Conservation (phyloP, 1,140 invertebrate genomes). For the Lanistes nyassanus region DNA sequence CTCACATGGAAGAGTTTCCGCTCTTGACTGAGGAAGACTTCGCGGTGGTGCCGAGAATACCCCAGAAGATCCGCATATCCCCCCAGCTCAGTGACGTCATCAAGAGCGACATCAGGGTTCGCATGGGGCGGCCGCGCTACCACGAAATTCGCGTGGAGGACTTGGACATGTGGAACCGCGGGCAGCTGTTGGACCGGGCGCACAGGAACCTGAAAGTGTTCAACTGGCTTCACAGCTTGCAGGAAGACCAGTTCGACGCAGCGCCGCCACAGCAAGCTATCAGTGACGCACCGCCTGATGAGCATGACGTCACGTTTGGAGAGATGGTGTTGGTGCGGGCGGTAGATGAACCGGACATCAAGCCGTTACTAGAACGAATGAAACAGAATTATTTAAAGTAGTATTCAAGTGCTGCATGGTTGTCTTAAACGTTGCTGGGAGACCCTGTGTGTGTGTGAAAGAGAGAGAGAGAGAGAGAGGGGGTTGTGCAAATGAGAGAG, state of each 20-base stretch:
- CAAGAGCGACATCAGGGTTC: constrained; percentile 47
- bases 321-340: constrained; percentile 45
- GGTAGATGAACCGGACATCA: constrained; percentile 51
- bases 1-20: constrained; percentile 44
- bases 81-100: constrained; percentile 55
- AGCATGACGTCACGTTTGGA: constrained; percentile 17
- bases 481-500: background rate
- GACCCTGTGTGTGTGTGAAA: background rate
- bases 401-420: background rate
- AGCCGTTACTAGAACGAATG: constrained; percentile 39
- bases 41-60: constrained; percentile 38
- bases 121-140: constrained; percentile 57
- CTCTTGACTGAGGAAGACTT: constrained; percentile 43
- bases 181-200: constrained; percentile 40
- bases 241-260: constrained; percentile 41
- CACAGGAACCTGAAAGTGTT: constrained; percentile 58
- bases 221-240: constrained; percentile 56
- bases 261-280: constrained; percentile 30
- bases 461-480: background rate
- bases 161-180: constrained; percentile 49
- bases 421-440: background rate
- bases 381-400: constrained; percentile 11
- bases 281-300: constrained; percentile 29
- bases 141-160: constrained; percentile 50
- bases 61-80: constrained; percentile 53